A percentile compares a stretch with the other conserved stretches of the same genome.
These are phyloP conservation scores for Rhopalosiphum padi DNA, from an alignment of 1,140 invertebrate genomes.

Conservation along the genomic window DNA sequence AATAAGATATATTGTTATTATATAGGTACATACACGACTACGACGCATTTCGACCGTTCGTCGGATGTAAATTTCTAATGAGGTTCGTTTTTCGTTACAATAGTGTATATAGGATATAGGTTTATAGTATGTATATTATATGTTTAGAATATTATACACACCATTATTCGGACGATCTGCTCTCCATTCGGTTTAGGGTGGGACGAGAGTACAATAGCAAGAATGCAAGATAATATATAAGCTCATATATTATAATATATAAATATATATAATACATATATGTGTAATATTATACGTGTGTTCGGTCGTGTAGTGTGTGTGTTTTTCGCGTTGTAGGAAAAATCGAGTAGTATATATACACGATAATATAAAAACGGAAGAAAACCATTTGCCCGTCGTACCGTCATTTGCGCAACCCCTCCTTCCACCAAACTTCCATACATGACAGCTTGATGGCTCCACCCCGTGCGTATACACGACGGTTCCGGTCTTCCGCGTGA, in stretches of 20 bases:
- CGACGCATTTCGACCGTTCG: background rate
- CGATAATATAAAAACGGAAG: slow-evolving; percentile 16
- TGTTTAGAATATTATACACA: background rate
- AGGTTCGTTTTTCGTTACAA: background rate
- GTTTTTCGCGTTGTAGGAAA: background rate
- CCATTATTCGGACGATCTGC: background rate
- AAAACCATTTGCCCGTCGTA: slow-evolving; percentile 12
- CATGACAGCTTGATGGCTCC: background rate
- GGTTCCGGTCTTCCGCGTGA: slow-evolving; percentile 35
- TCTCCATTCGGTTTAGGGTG: background rate
- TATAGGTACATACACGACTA: background rate
- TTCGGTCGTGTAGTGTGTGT: background rate
- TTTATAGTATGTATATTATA: too few relatives aligned
- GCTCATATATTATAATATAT: background rate
- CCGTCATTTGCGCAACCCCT: background rate
- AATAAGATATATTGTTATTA: background rate
- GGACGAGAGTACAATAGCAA: background rate
- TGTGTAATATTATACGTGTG: background rate
- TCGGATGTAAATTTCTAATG: slow-evolving; percentile 6
- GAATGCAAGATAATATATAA: background rate
- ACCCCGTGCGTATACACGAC: background rate
- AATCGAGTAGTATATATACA: background rate
- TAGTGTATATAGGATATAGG: too few relatives aligned
- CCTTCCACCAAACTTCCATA: too few relatives aligned
- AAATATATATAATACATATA: background rate